phyloP scores from a whole-genome alignment of 2,888 invertebrate genomes.

The Zonitis immaculata region DNA sequence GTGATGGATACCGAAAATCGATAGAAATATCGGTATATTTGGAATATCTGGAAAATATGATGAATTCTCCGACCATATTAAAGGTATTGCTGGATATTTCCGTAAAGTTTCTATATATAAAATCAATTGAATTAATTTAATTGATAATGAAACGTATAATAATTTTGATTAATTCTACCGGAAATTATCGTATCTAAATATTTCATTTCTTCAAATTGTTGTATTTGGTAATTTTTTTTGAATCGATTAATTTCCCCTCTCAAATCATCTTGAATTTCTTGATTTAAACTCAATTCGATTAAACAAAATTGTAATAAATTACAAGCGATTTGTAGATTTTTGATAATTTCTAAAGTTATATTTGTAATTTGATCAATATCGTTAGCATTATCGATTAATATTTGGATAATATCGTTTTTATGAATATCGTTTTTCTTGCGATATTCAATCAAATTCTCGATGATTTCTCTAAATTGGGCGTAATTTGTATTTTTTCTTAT shows the following conservation, averaged over 20 bases:
- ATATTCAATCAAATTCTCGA: slow-evolving; percentile 11
- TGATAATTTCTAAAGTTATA: slow-evolving; percentile 4
- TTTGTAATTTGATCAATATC: background rate
- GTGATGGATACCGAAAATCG: slow-evolving; percentile 30
- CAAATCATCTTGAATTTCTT: slow-evolving; percentile 27
- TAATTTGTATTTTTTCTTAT: background rate
- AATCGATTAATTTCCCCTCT: slow-evolving; percentile 29
- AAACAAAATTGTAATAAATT: slow-evolving; percentile 24
- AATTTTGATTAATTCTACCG: no score
- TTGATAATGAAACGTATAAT: no score
- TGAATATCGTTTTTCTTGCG: slow-evolving; percentile 25
- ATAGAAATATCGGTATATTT: slow-evolving; percentile 22
- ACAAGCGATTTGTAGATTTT: slow-evolving; percentile 15
- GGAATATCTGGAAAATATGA: slow-evolving; percentile 12
- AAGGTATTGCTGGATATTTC: slow-evolving; percentile 29
- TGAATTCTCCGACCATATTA: slow-evolving; percentile 3
- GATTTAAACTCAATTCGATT: slow-evolving; percentile 26
- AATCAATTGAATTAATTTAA: no score
- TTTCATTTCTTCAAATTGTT: slow-evolving; percentile 1
- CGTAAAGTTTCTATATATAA: slow-evolving; percentile 32
- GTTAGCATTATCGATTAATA: slow-evolving; percentile 12
- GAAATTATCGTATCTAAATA: slow-evolving; percentile 16
- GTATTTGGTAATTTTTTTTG: slow-evolving; percentile 19
- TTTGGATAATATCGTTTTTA: slow-evolving; percentile 23
- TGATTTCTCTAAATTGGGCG: slow-evolving; percentile 1